Evolutionary conservation across 2,113 vertebrate genomes (phyloP), one percentile per base, ranked within the genome.

Genomic region (Apeltes quadracus): DNA sequence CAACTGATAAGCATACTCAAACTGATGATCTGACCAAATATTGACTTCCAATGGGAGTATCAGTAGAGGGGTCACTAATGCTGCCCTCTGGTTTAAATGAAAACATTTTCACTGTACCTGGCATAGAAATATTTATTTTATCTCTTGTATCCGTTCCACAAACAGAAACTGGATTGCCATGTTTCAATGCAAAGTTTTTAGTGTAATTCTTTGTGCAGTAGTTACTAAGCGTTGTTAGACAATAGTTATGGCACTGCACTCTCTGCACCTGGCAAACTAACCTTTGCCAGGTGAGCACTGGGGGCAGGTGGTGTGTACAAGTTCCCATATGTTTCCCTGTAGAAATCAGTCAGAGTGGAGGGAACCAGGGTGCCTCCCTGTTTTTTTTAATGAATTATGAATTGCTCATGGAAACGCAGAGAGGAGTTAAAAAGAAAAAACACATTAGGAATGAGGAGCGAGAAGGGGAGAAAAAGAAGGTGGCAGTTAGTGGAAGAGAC

Each of bases 331-430:
- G 44, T 76, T 32, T 71, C 66, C 67, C 58, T 67, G 70, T 36
- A 57, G 61, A 72, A 69, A 74, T 59, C 55, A 62, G 27, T 53
- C 67, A 16, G 50, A 29, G 51, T 72, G 75, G 67, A 78, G 53
- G 29, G 27, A 16, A 46, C 55, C 0, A 22, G 39, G 36, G 34
- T 59, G 78, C 41, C 54, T 22, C 32, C 12, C 27, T 32, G 9
- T 78, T 27, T 72, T 79, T 69, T 79, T 70, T 79, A 80, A 89
- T 89, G 74, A 75, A 81, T 59, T 68, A 55, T 75, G 83, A 50
- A 82, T 61, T 76, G 54, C 56, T 69, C 68, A 69, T 80, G 43
- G 38, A 74, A 68, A 81, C 41, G 57, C 20, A 13, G 50, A 54
- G 55, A 78, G 22, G 51, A 36, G 55, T 51, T 7, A 50, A 67